Evolutionary conservation across 2,113 vertebrate species (phyloP).

Genomic region (Macquaria australasica): DNA sequence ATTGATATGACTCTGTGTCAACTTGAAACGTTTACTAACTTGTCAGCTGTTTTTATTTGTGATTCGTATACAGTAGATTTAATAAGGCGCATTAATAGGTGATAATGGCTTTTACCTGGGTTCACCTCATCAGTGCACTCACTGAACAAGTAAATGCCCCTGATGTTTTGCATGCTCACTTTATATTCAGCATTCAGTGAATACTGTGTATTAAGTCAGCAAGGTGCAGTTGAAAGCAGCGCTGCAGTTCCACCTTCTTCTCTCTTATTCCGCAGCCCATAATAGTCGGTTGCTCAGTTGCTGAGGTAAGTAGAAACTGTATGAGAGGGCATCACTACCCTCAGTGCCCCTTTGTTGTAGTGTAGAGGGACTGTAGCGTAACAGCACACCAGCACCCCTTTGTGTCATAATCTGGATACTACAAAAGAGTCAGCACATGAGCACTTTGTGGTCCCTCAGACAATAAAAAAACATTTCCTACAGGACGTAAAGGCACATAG

Average conservation of each 20-base stretch:
- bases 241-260: conserved; percentile 10
- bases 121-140: too few relatives aligned
- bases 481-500: not conserved
- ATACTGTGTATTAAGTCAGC: not conserved
- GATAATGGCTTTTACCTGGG: not conserved
- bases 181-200: not conserved
- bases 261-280: conserved; percentile 17
- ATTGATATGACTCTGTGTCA: not conserved
- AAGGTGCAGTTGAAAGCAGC: not conserved
- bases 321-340: not conserved
- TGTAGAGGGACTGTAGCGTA: not conserved
- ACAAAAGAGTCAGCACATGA: not conserved
- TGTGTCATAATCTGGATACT: conserved; percentile 44
- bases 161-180: not conserved
- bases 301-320: conserved; percentile 20
- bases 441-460: not conserved
- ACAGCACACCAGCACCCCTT: conserved; percentile 23
- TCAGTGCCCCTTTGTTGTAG: not conserved
- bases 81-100: not conserved
- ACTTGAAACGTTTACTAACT: not conserved
- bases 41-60: not conserved
- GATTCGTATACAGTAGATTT: not conserved
- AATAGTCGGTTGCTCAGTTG: conserved; percentile 15
- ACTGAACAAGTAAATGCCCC: too few relatives aligned
- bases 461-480: not conserved